Evolutionary conservation across 2,113 vertebrate genomes (phyloP), one percentile per base, ranked within the genome.

Genomic region (Sarotherodon lohbergeri): DNA sequence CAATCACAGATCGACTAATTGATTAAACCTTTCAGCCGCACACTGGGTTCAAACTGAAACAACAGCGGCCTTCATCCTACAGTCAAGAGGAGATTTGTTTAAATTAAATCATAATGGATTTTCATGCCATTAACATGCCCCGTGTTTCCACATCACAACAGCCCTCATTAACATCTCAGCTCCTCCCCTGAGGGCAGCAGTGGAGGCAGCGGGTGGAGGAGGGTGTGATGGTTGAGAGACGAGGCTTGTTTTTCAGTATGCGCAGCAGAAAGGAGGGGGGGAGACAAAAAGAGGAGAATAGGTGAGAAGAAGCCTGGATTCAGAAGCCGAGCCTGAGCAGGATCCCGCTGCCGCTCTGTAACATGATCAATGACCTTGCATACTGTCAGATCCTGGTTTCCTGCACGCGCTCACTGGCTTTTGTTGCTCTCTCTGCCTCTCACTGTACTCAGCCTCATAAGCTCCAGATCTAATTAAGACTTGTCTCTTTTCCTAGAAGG

Each of bases 381-480:
- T 78, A 66, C 55, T n/a, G 52, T 83, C 27, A 71, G 86, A 87
- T 88, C 83, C 87, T 48, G 9, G 73, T 86, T 93, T 92, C 91
- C 88, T 89, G 86, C 14, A 29, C 43, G 9, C 36, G 52, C 81
- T 88, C 34, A 1, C 57, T 56, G 89, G 84, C 90, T 84, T 89
- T 89, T 89, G 86, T 93, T 85, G 11, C 86, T 29, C 83, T 84
- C 81, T 9, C 84, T 43, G 82, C 66, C 83, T 27, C 82, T 86
- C 24, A 8, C 89, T 91, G 76, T 48, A 4, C 73, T 83, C 89
- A 2, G 79, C 63, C 88, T 87, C 86, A 34, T 82, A 82, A 92
- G 92, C 89, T 76, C 52, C 89, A 80, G 88, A 91, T 93, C 92
- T 94, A 88, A 93, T 94, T 88, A 91, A 84, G 83, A 80, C 78